These are phyloP conservation scores for Steatornis caripensis DNA, from an alignment of 2,113 vertebrate species.

Conservation along the genomic window DNA sequence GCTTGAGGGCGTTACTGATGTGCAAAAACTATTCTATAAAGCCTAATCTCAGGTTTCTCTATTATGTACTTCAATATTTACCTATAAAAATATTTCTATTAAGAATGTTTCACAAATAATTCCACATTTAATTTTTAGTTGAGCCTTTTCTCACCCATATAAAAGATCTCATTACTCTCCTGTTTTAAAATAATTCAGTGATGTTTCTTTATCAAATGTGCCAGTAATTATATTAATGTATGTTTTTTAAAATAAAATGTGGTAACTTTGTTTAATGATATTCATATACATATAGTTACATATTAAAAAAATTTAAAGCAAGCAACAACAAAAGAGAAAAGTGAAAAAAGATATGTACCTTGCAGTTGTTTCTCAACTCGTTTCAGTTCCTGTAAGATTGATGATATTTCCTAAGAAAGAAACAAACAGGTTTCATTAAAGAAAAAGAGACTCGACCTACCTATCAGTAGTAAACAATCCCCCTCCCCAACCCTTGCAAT, in stretches of 20 bases:
- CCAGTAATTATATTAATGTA: neutral
- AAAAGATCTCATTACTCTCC: neutral
- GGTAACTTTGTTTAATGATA: neutral
- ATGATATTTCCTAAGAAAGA: slow-evolving; percentile 87
- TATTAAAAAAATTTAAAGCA: neutral
- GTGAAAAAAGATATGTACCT: slow-evolving; percentile 74
- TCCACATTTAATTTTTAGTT: neutral
- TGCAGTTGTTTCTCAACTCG: slow-evolving; percentile 95
- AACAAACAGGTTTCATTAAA: neutral
- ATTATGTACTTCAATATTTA: neutral
- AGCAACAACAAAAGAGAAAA: neutral
- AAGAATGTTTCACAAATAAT: neutral
- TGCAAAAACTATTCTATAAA: neutral
- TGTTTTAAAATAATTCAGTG: neutral
- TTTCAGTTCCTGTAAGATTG: slow-evolving; percentile 92
- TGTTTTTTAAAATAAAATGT: neutral
- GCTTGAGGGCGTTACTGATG: neutral
- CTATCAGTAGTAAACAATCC: neutral
- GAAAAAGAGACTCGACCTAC: neutral
- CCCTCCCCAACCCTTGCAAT: neutral
- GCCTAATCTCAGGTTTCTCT: neutral
- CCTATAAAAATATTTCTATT: neutral
- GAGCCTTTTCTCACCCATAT: neutral
- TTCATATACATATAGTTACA: neutral
- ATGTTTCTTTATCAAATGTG: neutral